Conservation (phyloP, 2,888 invertebrate genomes). For the Syrista parreyssii region DNA sequence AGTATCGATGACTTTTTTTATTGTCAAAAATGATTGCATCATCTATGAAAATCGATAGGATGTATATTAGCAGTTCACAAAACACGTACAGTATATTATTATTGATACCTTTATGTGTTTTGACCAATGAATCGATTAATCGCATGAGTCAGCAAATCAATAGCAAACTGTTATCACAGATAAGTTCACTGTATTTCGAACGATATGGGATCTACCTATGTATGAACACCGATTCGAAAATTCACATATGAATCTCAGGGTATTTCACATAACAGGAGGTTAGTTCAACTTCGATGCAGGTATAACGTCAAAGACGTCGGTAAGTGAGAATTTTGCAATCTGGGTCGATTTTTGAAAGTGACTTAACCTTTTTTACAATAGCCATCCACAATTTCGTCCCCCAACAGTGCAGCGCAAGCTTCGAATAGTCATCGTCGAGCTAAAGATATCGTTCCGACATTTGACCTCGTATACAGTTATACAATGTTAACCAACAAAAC, state of each 20-base stretch:
- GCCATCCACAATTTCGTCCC: neutral
- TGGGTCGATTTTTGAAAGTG: neutral
- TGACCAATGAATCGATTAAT: no score
- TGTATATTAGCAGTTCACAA: neutral
- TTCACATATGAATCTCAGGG: neutral
- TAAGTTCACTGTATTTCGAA: neutral
- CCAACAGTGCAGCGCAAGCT: neutral
- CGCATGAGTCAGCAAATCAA: neutral
- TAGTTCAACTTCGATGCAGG: neutral
- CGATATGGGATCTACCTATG: neutral
- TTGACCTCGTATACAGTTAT: neutral
- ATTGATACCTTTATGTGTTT: no score
- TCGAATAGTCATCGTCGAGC: neutral
- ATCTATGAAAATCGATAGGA: neutral
- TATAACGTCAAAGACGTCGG: neutral
- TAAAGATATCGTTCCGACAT: neutral
- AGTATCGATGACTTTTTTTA: neutral
- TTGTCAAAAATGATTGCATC: neutral
- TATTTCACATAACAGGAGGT: neutral
- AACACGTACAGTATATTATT: no score
- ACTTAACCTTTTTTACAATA: neutral
- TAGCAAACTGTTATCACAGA: neutral
- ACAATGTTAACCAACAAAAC: neutral
- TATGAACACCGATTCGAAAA: neutral
- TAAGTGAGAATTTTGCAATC: neutral